Conservation (phyloP, 2,113 vertebrate species). For the Piaya cayana region DNA sequence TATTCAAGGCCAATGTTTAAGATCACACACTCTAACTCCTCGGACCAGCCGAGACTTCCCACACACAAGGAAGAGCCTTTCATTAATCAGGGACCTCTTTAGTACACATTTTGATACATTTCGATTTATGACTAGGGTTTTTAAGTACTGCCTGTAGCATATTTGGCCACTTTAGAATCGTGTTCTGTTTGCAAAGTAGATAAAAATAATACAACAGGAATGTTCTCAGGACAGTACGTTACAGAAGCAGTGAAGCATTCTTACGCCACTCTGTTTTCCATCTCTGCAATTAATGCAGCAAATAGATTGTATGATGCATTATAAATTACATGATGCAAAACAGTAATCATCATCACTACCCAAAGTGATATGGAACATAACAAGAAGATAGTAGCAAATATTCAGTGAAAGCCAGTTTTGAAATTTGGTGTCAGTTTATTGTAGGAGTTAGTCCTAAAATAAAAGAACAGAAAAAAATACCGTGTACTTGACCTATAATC, state of each 20-base stretch:
- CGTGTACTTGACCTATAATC: not conserved
- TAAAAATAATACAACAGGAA: not conserved
- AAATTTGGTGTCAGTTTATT: not conserved
- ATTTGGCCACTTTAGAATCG: not conserved
- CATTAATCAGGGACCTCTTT: not conserved
- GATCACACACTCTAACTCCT: too few species aligned
- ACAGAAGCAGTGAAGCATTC: not conserved
- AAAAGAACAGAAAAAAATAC: not conserved
- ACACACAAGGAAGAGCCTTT: not conserved
- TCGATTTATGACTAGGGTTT: not conserved
- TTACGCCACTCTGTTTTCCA: not conserved
- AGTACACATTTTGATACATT: not conserved
- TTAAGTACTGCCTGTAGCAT: not conserved
- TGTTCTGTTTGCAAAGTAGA: not conserved
- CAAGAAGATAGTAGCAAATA: not conserved
- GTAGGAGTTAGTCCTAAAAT: not conserved
- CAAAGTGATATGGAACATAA: not conserved
- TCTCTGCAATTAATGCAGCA: not conserved
- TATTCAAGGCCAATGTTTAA: too few species aligned
- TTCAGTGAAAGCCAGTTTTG: not conserved
- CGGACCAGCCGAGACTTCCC: too few species aligned
- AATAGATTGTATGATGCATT: conserved; percentile 1
- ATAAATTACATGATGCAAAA: conserved; percentile 6
- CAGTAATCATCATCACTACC: not conserved
- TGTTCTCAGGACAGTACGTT: not conserved